A percentile compares a stretch with the other conserved stretches of the same genome.
phyloP scores from a whole-genome alignment of 2,888 invertebrate genomes.

The Rhagonycha lutea region DNA sequence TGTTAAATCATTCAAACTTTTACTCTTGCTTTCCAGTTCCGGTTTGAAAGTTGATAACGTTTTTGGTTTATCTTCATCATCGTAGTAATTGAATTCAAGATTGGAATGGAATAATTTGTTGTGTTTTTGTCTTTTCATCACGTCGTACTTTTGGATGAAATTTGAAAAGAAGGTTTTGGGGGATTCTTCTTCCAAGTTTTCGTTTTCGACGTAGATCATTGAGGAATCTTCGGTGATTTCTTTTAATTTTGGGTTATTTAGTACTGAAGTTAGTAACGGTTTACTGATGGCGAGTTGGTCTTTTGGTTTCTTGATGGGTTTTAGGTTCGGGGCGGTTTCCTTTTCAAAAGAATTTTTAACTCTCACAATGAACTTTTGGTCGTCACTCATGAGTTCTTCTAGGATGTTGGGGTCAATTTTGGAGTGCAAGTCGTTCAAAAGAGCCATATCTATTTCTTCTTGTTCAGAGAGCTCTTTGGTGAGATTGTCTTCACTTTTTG shows the following conservation, averaged over 20 bases:
- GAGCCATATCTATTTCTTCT: conserved; percentile 43
- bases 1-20: conserved; percentile 38
- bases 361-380: conserved; percentile 45
- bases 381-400: conserved; percentile 44
- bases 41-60: conserved; percentile 8
- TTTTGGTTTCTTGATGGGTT: conserved; percentile 46
- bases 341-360: conserved; percentile 46
- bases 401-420: conserved; percentile 46
- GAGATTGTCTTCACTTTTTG: not conserved
- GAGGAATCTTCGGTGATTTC: conserved; percentile 43
- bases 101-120: conserved; percentile 25
- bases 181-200: not conserved
- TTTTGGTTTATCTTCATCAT: conserved; percentile 7
- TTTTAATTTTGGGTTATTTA: conserved; percentile 46
- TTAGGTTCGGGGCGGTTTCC: conserved; percentile 35
- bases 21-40: conserved; percentile 35
- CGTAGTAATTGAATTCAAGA: conserved; percentile 26
- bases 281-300: conserved; percentile 50
- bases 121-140: conserved; percentile 4
- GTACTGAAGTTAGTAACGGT: conserved; percentile 48
- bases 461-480: conserved; percentile 40
- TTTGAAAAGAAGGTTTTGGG: not conserved
- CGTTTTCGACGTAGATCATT: conserved; percentile 40
- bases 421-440: conserved; percentile 43
- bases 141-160: conserved; percentile 5